Base-by-base conservation (phyloP, 2,113 vertebrate genomes). In the Sterrhoptilus dennistouni region DNA sequence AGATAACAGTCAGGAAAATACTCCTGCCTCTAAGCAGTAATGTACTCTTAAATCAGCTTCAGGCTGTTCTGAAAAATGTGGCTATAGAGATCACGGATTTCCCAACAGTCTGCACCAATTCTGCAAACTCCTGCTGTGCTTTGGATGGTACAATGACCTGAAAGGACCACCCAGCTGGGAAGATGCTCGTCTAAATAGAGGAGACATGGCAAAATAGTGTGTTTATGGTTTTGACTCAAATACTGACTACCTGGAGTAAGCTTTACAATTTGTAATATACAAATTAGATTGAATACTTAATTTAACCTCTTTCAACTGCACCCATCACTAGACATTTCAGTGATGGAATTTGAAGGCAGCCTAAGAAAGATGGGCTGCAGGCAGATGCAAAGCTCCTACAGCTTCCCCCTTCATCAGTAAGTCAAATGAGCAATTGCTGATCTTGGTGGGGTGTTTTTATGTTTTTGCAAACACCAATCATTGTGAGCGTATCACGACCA, bases 51-150 rank as follows among this genome's bases (percentile, higher is more conserved):
- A 6, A 16, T 31, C 74, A 88, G 25, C 57, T 76, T 31, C 21
- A 84, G 54, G 20, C 13, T 24, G 5, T 23, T 47, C 72, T 45
- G 63, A 44, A 35, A 60, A 36, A 6, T 1, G 2, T 0, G 0
- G 11, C 9, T 17, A 17, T 2, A 12, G 23, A 40, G 24, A 40
- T 21, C 38, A 18, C 0, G 0, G 5, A 11, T 28, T 35, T 68
- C 75, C 27, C 27, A 79, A 7, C 40, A 49, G 17, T 2, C 38
- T 63, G 29, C 16, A 11, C 5, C 61, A 36, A 6, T n/a, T 29
- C 3, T 53, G 24, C 44, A 72, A 54, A 27, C 2, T 2, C 10
- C 42, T 59, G 24, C 24, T 21, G 14, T 8, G 31, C 19, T 76
- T 14, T 31, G 22, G 70, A 63, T 47, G 28, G 6, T 59, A n/a